Evolutionary conservation across 64 coral and sea anemone genomes (phyloP), one percentile per base, ranked within the genome.

Genomic region (Pocillopora damicornis): DNA sequence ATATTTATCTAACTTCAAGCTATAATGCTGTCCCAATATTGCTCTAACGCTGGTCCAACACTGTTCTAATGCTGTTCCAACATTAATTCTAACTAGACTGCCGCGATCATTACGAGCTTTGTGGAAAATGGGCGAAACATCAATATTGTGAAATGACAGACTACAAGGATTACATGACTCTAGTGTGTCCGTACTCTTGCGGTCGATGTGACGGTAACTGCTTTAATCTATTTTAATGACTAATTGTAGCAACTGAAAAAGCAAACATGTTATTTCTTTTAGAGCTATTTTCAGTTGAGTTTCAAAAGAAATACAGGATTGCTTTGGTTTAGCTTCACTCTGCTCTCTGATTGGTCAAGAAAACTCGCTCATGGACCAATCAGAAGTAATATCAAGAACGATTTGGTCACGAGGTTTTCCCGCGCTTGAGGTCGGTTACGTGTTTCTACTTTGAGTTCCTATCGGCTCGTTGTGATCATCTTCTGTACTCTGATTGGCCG

Each of bases 141-240:
- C 23, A 75, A 7, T 88, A 89, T 20, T 93, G 91, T 56, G 66
- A 83, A 15, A 13, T 58, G 12, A 51, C 34, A 15, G 88, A 93
- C 61, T 93, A 93, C 61, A 58, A 82, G 59, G 86, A 82, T 66
- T 93, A 93, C 79, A 93, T 93, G 91, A 84, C 75, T 15, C 51
- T 93, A 5, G 82, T 93, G n/a, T 93, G 91, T 60, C 91, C 91
- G 1, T 64, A 89, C 45, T 83, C 78, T 22, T 93, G 91, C 26
- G 91, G 91, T 17, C 76, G 76, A 4, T 93, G 91, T 76, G 25
- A 38, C 2, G 91, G 91, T 89, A 84, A 85, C 6, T 69, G 11
- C 65, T 57, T 71, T 83, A 13, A 56, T 45, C 22, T 68, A 18
- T 13, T 51, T 22, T 25, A 18, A 30, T 5, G 23, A 69, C 66